Evolutionary conservation across 2,113 vertebrate species (phyloP).

Genomic region (Ailurus styani): DNA sequence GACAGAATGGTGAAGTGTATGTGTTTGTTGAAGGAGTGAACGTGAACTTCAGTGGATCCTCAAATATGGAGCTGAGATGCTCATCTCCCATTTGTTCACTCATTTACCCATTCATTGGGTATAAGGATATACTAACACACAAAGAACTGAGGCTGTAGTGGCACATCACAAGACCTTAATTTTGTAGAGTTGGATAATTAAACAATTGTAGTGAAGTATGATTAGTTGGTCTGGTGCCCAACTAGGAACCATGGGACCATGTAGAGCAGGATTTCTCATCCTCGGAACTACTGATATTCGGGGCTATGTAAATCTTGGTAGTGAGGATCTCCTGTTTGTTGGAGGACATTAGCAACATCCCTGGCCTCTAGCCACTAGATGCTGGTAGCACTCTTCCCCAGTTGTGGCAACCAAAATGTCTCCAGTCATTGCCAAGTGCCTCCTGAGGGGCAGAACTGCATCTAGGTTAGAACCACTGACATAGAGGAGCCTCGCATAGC

Average conservation of each 20-base stretch:
- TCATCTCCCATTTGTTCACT: neutral
- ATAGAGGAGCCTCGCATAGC: neutral
- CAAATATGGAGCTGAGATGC: neutral
- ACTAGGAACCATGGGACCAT: neutral
- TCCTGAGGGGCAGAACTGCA: neutral
- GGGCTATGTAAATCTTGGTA: neutral
- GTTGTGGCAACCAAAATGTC: neutral
- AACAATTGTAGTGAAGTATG: neutral
- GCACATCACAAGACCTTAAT: neutral
- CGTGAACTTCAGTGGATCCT: neutral
- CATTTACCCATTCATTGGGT: neutral
- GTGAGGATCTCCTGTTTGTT: neutral
- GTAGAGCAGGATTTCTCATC: neutral
- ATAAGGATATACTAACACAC: neutral
- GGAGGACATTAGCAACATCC: neutral
- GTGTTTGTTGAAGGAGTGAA: neutral
- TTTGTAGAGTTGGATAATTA: neutral
- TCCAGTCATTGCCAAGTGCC: neutral
- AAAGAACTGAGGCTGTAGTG: neutral
- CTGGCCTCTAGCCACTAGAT: neutral
- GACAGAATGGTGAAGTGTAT: neutral
- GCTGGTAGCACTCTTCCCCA: neutral
- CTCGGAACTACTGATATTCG: neutral
- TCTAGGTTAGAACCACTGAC: neutral
- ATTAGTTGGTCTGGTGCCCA: neutral